Evolutionary conservation across 2,797 vertebrate genomes (phyloP).

Genomic region (Bradypus variegatus): DNA sequence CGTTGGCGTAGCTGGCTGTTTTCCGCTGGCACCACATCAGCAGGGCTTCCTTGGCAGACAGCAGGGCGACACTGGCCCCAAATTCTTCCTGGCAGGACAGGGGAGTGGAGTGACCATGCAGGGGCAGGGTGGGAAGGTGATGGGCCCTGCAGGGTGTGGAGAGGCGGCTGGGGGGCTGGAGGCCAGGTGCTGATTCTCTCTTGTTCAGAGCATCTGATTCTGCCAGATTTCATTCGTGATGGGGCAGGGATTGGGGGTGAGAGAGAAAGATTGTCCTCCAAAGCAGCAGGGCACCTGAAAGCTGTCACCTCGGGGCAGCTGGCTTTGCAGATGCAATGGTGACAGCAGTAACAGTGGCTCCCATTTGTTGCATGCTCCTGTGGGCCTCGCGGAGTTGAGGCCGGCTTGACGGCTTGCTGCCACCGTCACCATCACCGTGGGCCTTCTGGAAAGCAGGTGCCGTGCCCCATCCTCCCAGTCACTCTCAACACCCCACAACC

Average conservation of each 20-base stretch:
- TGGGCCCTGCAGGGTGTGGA: not conserved
- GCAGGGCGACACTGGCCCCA: constrained; percentile 75
- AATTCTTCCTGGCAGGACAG: constrained; percentile 74
- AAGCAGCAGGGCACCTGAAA: not conserved
- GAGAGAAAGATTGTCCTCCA: not conserved
- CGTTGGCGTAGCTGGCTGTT: constrained; percentile 81
- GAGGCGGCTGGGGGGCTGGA: not conserved
- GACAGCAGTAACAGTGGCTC: not conserved
- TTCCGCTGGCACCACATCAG: constrained; percentile 91
- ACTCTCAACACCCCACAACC: not conserved
- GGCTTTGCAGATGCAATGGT: not conserved
- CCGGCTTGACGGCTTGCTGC: not conserved
- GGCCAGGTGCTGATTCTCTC: not conserved
- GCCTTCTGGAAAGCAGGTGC: not conserved
- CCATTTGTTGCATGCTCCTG: not conserved
- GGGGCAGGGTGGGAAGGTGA: not conserved
- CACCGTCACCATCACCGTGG: not conserved
- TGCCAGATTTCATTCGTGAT: not conserved
- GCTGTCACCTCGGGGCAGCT: not conserved
- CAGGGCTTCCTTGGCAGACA: constrained; percentile 88
- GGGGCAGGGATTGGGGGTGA: not conserved
- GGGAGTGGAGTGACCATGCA: not conserved
- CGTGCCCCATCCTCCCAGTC: fast-evolving
- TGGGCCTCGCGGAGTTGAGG: not conserved
- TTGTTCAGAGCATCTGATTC: not conserved